These are phyloP conservation scores for Cololabis saira DNA, from an alignment of 2,113 vertebrate genomes.

Conservation along the genomic window DNA sequence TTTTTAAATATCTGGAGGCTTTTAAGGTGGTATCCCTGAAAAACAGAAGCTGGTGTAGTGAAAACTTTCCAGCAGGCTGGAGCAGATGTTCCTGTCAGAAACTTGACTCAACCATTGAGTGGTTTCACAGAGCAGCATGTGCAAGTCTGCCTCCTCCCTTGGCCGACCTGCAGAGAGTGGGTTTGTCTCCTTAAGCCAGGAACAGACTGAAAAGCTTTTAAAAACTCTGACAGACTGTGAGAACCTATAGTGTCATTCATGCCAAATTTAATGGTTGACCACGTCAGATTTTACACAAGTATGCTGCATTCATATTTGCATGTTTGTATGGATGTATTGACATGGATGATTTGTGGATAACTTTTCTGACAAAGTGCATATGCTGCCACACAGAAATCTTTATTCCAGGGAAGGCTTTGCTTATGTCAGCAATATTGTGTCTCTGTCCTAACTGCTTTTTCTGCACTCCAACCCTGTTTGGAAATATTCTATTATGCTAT, in stretches of 20 bases:
- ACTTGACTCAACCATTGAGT: constrained; percentile 54
- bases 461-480: neutral
- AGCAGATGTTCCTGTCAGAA: constrained; percentile 66
- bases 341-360: neutral
- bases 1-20: neutral
- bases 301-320: constrained; percentile 25
- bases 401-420: neutral
- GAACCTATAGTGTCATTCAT: constrained; percentile 19
- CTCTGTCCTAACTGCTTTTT: neutral
- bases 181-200: constrained; percentile 31
- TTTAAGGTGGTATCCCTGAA: constrained; percentile 20
- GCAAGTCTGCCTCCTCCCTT: constrained; percentile 50
- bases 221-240: constrained; percentile 39
- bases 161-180: constrained; percentile 33
- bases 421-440: neutral
- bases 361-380: neutral
- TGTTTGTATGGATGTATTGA: neutral
- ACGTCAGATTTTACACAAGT: constrained; percentile 18
- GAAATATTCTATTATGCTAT: neutral
- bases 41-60: constrained; percentile 49
- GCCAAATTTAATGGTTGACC: constrained; percentile 27
- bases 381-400: neutral
- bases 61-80: constrained; percentile 55
- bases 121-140: constrained; percentile 64
- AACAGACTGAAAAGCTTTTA: constrained; percentile 38